These are phyloP conservation scores for Laothoe populi DNA, from an alignment of 2,888 invertebrate genomes.

Conservation along the genomic window DNA sequence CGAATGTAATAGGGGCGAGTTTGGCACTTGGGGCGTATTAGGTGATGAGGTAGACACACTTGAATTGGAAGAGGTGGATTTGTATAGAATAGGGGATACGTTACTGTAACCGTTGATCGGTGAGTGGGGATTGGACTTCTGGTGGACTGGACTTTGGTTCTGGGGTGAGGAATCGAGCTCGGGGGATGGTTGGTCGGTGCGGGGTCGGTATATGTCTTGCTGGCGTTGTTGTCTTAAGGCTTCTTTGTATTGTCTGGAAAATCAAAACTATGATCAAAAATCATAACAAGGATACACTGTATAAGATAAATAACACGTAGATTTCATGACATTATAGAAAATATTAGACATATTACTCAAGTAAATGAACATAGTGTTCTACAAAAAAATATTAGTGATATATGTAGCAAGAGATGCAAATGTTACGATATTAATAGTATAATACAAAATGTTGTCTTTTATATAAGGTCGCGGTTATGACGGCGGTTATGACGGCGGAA, in stretches of 20 bases:
- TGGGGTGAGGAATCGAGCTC: constrained; percentile 82
- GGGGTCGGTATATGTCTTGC: constrained; percentile 91
- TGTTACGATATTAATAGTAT: neutral
- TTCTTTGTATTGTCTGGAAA: constrained; percentile 93
- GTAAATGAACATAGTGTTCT: neutral
- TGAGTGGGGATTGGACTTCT: constrained; percentile 75
- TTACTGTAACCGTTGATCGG: constrained; percentile 83
- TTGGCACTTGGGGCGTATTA: constrained; percentile 69
- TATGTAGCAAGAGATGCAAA: neutral
- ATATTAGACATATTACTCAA: neutral
- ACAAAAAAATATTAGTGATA: constrained; percentile 4
- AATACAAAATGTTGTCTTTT: neutral
- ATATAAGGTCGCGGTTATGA: neutral
- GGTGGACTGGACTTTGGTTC: constrained; percentile 79
- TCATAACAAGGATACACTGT: constrained; percentile 26
- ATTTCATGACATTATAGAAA: constrained; percentile 5
- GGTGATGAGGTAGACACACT: constrained; percentile 58
- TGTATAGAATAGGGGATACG: constrained; percentile 80
- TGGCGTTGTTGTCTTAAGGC: constrained; percentile 93
- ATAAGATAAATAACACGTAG: constrained; percentile 23
- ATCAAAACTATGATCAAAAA: constrained; percentile 28
- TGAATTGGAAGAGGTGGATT: constrained; percentile 66
- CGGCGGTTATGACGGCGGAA: neutral
- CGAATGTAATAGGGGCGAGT: constrained; percentile 77
- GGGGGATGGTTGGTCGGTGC: constrained; percentile 85